These are phyloP conservation scores for Trichosurus vulpecula DNA, from an alignment of 2,797 vertebrate genomes.

Conservation along the genomic window DNA sequence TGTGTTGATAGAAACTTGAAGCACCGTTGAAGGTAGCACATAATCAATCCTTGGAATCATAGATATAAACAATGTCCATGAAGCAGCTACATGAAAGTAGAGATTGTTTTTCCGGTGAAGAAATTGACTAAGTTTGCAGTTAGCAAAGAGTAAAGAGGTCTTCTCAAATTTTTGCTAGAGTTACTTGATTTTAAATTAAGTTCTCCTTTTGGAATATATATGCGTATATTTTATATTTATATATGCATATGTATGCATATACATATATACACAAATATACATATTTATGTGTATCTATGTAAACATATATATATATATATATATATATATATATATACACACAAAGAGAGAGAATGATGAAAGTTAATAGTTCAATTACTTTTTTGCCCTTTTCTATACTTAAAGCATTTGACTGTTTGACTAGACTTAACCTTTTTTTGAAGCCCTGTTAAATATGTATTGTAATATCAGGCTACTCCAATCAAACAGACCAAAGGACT, in stretches of 20 bases:
- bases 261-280: not conserved
- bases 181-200: not conserved
- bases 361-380: not conserved
- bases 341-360: not conserved
- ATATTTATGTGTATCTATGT: too few species aligned
- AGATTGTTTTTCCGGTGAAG: conserved; percentile 14
- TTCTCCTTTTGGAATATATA: not conserved
- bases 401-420: conserved; percentile 26
- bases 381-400: conserved; percentile 9
- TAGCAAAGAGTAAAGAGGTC: not conserved
- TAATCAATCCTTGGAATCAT: not conserved
- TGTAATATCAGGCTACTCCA: conserved; percentile 61
- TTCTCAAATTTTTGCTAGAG: conserved; percentile 18
- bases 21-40: conserved; percentile 2
- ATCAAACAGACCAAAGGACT: conserved; percentile 67
- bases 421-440: not conserved
- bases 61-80: not conserved
- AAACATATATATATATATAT: too few species aligned
- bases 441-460: conserved; percentile 57
- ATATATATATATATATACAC: too few species aligned
- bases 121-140: not conserved
- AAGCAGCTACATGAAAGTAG: not conserved
- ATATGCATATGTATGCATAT: too few species aligned
- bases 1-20: conserved; percentile 26
- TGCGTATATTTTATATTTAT: not conserved